Evolutionary conservation across 2,888 invertebrate genomes (phyloP), one percentile per base, ranked within the genome.

Genomic region (Smittia aterrima): DNA sequence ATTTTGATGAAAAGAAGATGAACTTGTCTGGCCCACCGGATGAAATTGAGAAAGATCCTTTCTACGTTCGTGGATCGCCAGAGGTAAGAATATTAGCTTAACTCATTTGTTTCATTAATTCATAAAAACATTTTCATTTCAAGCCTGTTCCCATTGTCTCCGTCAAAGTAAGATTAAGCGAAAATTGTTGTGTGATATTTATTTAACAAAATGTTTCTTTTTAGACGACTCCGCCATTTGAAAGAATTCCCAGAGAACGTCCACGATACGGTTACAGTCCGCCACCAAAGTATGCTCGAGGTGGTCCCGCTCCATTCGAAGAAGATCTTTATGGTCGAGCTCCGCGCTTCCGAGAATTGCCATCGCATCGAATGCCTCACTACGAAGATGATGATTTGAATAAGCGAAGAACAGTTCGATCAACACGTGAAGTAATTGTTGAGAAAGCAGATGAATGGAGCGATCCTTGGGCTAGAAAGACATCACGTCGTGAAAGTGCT

Each of bases 1-100:
- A 96, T 83, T 96, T 96, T 80, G 95, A 96, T 80, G 96, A 97
- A 82, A 96, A 96, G 83, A 93, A 96, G 81, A 90, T 96, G 85
- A 96, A 96, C 80, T 82, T 96, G 75, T 93, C 93, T 1, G 76
- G 83, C 16, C 82, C 87, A 1, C 91, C 92, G 78, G 91, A 92
- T 77, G 92, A 92, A 78, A 82, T 90, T 58, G 90, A 90, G 77
- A 87, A 90, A 78, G 91, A 91, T 79, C 90, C 90, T 77, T 89
- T 88, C 78, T 89, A 89, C 77, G 85, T 90, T 11, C 87, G 92
- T 79, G 88, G 88, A 75, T 90, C 91, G 0, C 77, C 79, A 66
- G 80, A 80, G 58, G 81, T 80, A 78, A 76, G 76, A 76, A 3
- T 9, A 3, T 32, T 6, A 3, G 9, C 9, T 32, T 32, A 9